Base-by-base conservation (phyloP, 1,140 invertebrate species). In the Cydia strobilella region DNA sequence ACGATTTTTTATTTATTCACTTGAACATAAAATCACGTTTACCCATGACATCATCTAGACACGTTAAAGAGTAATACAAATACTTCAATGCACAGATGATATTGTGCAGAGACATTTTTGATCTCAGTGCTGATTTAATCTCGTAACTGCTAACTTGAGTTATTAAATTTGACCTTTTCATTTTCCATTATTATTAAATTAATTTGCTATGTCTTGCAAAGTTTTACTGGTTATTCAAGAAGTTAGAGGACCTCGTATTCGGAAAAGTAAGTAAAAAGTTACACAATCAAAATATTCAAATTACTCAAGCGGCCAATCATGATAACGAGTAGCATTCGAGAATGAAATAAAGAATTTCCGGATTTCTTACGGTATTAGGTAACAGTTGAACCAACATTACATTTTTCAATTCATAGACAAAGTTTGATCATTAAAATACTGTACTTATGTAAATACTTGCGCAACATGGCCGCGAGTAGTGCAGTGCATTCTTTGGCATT, bases 401-500 rank as follows among this genome's bases (percentile, higher is more conserved):
- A 15, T 66, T 66, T 69, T 15, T 66, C 27, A 66, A 66, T 7
- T 31, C 65, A 66, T 39, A 69, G 31, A 48, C 42, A 51, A 72
- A 15, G 71, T 72, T 51, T 72, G 25, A 23, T 72, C 39, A 72
- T 72, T 72, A 72, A 72, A 48, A 42, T 72, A 66, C 63, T 65
- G 13, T 9, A 31, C 31, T 10, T 65, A 39, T 39, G 35, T 39
- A 39, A 69, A 69, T 69, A 73, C 77, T 77, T 78, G 79, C 75
- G 51, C 72, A 79, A 78, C 69, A 76, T 77, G 72, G 77, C 80
- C 39, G 66, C 59, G 0, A 39, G 35, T 72, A 25, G 39, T 45
- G 20, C 74, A 72, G 71, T 79, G 78, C 78, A 82, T 84, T 82
- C 77, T 79, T 81, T 81, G 80, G 79, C 82, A 84, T 77, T 79